Percentiles rank a stretch among this genome's conserved stretches.
Conservation (phyloP, 1,140 invertebrate species). For the Procambarus clarkii region DNA sequence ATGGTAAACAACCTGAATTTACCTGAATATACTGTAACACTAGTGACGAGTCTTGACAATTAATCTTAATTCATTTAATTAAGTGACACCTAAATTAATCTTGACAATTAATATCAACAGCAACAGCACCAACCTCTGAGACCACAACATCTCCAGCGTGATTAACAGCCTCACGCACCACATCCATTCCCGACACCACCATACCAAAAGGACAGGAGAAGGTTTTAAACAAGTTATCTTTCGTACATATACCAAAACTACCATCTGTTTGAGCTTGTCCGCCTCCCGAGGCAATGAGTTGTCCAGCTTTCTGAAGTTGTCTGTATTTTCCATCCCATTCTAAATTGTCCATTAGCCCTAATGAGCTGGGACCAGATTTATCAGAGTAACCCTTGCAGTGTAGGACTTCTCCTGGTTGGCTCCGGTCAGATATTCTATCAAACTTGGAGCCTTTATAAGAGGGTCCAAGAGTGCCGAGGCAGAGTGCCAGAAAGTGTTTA, state of each 20-base stretch:
- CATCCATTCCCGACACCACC: conserved; percentile 16
- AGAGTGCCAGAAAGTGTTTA: conserved; percentile 45
- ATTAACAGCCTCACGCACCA: not conserved
- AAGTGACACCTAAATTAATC: too few relatives aligned
- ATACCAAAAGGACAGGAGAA: conserved; percentile 43
- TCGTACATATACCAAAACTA: conserved; percentile 30
- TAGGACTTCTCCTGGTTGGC: conserved; percentile 32
- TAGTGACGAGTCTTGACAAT: too few relatives aligned
- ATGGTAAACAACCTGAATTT: too few relatives aligned
- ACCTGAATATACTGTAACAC: too few relatives aligned
- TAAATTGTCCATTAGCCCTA: conserved; percentile 27
- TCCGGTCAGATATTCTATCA: not conserved
- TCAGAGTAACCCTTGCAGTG: conserved; percentile 5
- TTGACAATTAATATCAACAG: too few relatives aligned
- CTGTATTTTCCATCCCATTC: conserved; percentile 39
- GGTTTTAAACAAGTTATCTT: conserved; percentile 7
- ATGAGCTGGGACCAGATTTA: not conserved
- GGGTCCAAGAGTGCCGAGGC: conserved; percentile 32
- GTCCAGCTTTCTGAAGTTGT: conserved; percentile 29
- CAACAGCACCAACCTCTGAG: not conserved
- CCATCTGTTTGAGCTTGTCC: conserved; percentile 19
- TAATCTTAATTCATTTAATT: too few relatives aligned
- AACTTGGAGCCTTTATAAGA: conserved; percentile 32
- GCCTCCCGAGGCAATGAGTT: conserved; percentile 20
- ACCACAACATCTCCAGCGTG: not conserved